A percentile compares a stretch with the other conserved stretches of the same genome.
These are phyloP conservation scores for Thalpophila matura DNA, from an alignment of 2,888 invertebrate genomes.

Conservation along the genomic window DNA sequence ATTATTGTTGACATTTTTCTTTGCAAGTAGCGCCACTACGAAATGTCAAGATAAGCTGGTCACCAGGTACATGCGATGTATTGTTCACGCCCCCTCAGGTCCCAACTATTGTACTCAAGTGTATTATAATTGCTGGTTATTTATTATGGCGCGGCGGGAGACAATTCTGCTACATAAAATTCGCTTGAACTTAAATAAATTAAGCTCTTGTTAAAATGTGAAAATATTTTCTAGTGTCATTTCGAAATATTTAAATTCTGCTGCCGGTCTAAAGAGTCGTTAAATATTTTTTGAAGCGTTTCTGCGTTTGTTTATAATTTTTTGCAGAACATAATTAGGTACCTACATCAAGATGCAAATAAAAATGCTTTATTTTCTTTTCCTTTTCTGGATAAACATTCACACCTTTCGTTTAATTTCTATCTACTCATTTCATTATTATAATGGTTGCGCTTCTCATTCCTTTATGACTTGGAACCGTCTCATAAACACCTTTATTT, in stretches of 20 bases:
- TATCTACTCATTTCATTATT: background rate
- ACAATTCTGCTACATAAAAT: conserved; percentile 64
- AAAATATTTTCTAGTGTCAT: conserved; percentile 27
- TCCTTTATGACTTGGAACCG: conserved; percentile 6
- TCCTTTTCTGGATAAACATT: background rate
- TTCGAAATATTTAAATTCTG: conserved; percentile 16
- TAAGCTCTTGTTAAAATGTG: conserved; percentile 51
- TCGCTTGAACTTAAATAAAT: conserved; percentile 61
- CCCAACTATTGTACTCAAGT: conserved; percentile 76
- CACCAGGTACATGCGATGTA: conserved; percentile 62
- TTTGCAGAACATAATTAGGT: too few relatives aligned
- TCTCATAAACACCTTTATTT: conserved; percentile 51
- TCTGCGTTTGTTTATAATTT: background rate
- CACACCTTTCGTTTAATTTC: background rate
- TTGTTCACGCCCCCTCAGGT: conserved; percentile 73
- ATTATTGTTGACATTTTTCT: conserved; percentile 20
- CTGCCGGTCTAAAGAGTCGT: background rate
- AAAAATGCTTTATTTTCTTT: too few relatives aligned
- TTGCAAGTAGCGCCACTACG: conserved; percentile 36
- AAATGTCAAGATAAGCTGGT: conserved; percentile 44
- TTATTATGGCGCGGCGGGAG: conserved; percentile 76
- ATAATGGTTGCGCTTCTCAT: conserved; percentile 6
- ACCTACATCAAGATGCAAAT: background rate
- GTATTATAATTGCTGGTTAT: conserved; percentile 83
- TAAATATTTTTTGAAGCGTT: conserved; percentile 15